A percentile compares a stretch with the other conserved stretches of the same genome.
Conservation (phyloP, 2,888 invertebrate genomes). For the Lasioglossum oenotherae region DNA sequence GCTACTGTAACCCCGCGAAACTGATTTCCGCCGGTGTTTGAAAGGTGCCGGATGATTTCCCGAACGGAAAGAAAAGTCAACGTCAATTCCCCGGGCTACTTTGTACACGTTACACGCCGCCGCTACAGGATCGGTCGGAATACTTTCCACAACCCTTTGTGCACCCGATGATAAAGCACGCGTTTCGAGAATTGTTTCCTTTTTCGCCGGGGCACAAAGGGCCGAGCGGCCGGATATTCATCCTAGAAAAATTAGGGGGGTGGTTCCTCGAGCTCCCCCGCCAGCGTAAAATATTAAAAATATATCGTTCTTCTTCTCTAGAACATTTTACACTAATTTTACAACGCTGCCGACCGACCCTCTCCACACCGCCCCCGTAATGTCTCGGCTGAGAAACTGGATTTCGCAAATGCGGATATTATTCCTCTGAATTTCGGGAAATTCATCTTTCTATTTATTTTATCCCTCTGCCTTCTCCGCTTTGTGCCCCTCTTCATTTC, state of each 20-base stretch:
- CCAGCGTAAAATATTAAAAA: constrained; percentile 1
- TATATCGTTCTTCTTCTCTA: not conserved
- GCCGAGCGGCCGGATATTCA: constrained; percentile 4
- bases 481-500: not conserved
- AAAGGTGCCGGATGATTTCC: constrained; percentile 23
- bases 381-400: not conserved
- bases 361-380: not conserved
- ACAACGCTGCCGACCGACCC: not conserved
- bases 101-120: not conserved
- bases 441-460: not conserved
- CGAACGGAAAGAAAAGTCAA: constrained; percentile 11
- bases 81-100: constrained; percentile 28
- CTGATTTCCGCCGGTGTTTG: constrained; percentile 49
- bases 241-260: constrained; percentile 7
- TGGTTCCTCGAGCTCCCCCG: not conserved
- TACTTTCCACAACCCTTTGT: not conserved
- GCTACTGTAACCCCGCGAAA: constrained; percentile 39
- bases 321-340: constrained; percentile 6
- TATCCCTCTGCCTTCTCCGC: not conserved
- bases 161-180: constrained; percentile 1
- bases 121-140: not conserved
- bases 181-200: constrained; percentile 1
- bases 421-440: not conserved
- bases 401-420: not conserved
- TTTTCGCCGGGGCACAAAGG: not conserved